phyloP scores from a whole-genome alignment of 2,113 vertebrate species.

The Leucosticte australis region DNA sequence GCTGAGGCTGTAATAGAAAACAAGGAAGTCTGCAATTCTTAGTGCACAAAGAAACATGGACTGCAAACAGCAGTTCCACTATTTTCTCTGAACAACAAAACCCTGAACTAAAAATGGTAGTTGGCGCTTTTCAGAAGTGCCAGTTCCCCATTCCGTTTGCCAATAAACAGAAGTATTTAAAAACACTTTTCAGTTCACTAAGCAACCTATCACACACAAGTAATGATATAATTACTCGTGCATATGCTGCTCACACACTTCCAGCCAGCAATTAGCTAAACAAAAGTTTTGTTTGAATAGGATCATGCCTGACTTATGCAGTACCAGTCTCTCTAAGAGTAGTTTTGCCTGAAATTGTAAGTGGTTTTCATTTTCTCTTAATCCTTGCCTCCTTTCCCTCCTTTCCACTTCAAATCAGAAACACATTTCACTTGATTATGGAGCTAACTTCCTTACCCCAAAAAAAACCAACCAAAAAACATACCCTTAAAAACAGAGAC shows the following conservation, averaged over 20 bases:
- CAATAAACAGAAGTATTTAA: neutral
- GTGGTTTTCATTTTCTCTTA: conserved; percentile 34
- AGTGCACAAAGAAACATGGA: neutral
- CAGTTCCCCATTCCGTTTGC: neutral
- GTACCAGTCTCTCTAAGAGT: neutral
- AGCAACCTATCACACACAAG: neutral
- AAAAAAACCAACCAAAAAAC: neutral
- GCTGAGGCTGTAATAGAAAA: neutral
- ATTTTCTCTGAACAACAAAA: neutral
- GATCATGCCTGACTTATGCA: conserved; percentile 10
- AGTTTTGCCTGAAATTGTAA: conserved; percentile 31
- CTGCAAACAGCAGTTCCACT: neutral
- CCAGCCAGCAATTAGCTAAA: conserved; percentile 28
- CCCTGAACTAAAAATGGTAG: neutral
- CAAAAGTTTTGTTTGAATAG: conserved; percentile 12
- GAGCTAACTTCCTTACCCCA: neutral
- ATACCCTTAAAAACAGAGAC: neutral
- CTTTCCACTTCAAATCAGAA: conserved; percentile 26
- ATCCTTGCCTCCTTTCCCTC: neutral
- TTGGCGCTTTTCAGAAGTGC: neutral
- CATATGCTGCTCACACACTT: neutral
- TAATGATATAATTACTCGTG: neutral
- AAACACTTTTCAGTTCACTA: neutral
- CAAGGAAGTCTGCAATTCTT: neutral
- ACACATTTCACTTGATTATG: conserved; percentile 34